phyloP scores from a whole-genome alignment of 2,113 vertebrate species.

The Pituophis catenifer region DNA sequence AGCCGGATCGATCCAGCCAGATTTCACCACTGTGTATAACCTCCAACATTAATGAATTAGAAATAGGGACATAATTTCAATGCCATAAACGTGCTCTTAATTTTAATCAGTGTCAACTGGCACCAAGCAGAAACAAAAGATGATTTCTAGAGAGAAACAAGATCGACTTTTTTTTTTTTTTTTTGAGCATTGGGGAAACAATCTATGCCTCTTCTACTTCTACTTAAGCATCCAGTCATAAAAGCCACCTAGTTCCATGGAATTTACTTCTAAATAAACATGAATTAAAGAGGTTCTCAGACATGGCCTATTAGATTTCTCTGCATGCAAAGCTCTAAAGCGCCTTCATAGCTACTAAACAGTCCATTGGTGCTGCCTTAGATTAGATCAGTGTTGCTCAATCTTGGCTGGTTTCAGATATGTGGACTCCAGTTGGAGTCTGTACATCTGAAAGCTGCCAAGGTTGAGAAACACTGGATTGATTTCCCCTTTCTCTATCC shows the following conservation, averaged over 20 bases:
- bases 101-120: background rate
- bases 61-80: background rate
- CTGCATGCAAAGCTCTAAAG: background rate
- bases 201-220: background rate
- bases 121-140: background rate
- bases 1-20: no score
- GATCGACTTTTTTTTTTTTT: background rate
- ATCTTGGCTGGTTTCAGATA: background rate
- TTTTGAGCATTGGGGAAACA: background rate
- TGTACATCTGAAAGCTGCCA: background rate
- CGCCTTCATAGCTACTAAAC: background rate
- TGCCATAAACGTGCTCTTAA: background rate
- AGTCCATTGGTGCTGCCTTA: background rate
- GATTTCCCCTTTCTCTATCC: background rate
- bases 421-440: background rate
- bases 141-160: background rate
- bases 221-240: background rate
- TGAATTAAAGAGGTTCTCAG: background rate
- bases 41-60: background rate
- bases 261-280: background rate
- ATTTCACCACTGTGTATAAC: background rate
- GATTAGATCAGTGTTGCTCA: background rate
- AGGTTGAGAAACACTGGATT: background rate
- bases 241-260: background rate
- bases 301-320: background rate